These are phyloP conservation scores for Miltochrista miniata DNA, from an alignment of 2,888 invertebrate species.

Conservation along the genomic window DNA sequence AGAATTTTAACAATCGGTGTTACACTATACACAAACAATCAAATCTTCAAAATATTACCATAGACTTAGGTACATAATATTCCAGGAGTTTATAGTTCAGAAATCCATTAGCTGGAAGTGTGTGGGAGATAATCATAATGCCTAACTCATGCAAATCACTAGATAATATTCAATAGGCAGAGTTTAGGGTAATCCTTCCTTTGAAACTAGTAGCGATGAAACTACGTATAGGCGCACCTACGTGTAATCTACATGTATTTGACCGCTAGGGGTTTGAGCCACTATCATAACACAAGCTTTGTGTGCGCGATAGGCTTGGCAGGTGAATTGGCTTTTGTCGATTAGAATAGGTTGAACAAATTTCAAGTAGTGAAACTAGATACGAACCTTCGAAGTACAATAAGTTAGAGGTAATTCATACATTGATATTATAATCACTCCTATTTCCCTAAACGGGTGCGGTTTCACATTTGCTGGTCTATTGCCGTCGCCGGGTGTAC, in stretches of 20 bases:
- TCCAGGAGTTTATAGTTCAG: constrained; percentile 2
- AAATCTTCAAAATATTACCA: no score
- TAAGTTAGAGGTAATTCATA: no score
- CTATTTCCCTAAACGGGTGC: no score
- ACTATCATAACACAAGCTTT: constrained; percentile 3
- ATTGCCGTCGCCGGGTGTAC: no score
- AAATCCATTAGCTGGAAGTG: not conserved
- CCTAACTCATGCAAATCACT: constrained; percentile 29
- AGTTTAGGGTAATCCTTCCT: constrained; percentile 27
- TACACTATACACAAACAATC: no score
- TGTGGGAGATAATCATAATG: constrained; percentile 12
- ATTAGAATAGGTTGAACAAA: not conserved
- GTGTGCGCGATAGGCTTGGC: not conserved
- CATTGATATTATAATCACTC: no score
- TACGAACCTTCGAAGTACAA: not conserved
- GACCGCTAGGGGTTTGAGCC: constrained; percentile 3
- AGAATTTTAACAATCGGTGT: no score
- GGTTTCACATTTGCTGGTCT: no score
- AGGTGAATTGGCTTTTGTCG: not conserved
- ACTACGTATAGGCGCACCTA: not conserved
- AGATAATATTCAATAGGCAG: no score
- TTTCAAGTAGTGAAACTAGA: not conserved
- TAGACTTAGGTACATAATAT: no score
- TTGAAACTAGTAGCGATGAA: constrained; percentile 12
- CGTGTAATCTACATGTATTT: not conserved